A percentile compares a stretch with the other conserved stretches of the same genome.
Conservation (phyloP, 2,113 vertebrate species). For the Proterorhinus semilunaris region DNA sequence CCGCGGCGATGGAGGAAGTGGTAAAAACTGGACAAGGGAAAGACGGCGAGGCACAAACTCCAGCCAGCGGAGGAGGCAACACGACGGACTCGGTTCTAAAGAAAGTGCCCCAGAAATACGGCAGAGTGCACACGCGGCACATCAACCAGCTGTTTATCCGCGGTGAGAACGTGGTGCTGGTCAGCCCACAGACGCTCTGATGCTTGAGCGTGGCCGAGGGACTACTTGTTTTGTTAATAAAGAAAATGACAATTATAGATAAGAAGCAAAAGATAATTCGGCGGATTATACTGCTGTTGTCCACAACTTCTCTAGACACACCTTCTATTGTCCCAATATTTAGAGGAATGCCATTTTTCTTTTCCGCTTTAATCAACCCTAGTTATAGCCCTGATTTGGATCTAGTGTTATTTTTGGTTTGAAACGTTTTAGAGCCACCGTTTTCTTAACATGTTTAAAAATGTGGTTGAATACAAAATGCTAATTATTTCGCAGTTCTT, state of each 20-base stretch:
- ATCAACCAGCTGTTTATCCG: slow-evolving; percentile 96
- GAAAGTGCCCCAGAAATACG: slow-evolving; percentile 72
- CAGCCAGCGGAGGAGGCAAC: slow-evolving; percentile 6
- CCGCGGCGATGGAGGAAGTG: slow-evolving; percentile 13
- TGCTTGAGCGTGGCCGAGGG: background rate
- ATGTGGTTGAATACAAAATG: background rate
- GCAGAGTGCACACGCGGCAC: slow-evolving; percentile 88
- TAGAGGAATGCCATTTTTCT: no score
- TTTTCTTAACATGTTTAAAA: background rate
- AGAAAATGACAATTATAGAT: background rate
- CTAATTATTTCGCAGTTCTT: slow-evolving; percentile 6
- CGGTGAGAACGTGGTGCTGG: slow-evolving; percentile 92
- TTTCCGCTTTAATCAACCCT: no score
- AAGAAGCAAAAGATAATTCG: background rate
- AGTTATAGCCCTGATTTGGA: no score
- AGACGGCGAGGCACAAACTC: slow-evolving; percentile 18
- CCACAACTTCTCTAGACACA: no score
- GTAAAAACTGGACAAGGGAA: slow-evolving; percentile 7
- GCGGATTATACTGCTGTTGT: no score
- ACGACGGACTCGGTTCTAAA: slow-evolving; percentile 34
- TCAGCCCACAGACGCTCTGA: slow-evolving; percentile 79
- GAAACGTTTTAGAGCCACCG: no score
- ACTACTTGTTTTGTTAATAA: background rate
- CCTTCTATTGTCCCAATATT: no score
- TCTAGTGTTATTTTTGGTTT: background rate